Percentiles rank a stretch among this genome's conserved stretches.
Conservation (phyloP, 2,113 vertebrate species). For the Aspiorhynchus laticeps region DNA sequence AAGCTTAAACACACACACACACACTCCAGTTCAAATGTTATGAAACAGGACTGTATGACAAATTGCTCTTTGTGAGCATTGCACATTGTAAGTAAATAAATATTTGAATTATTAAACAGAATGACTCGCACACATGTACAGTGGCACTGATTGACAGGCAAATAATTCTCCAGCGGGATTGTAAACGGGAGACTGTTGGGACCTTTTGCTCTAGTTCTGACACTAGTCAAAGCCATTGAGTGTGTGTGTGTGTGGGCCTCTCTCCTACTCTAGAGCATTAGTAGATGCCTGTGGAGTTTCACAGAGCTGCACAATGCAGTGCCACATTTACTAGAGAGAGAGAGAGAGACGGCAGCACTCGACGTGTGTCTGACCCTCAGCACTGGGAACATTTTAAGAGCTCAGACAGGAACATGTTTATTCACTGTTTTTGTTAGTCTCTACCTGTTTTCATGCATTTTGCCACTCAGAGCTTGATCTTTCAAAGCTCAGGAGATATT, state of each 20-base stretch:
- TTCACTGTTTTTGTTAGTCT: not conserved
- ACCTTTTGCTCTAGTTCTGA: constrained; percentile 15
- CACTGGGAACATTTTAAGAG: not conserved
- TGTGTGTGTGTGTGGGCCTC: not conserved
- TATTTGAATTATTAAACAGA: not conserved
- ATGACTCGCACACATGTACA: not conserved
- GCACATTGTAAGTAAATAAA: not conserved
- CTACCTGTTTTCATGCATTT: not conserved
- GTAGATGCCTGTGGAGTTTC: not conserved
- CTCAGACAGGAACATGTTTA: not conserved
- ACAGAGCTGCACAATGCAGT: not conserved
- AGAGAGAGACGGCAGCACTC: not conserved
- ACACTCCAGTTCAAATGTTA: not conserved
- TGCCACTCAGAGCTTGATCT: not conserved
- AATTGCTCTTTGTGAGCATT: not conserved
- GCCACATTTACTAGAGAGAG: not conserved
- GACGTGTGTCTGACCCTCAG: not conserved
- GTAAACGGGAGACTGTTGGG: not conserved
- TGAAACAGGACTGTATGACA: not conserved
- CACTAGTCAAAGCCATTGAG: constrained; percentile 4
- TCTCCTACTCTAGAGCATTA: not conserved
- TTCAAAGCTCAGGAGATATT: constrained; percentile 36
- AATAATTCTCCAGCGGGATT: not conserved
- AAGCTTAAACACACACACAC: not conserved
- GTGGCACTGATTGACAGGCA: not conserved